A percentile compares a stretch with the other conserved stretches of the same genome.
phyloP scores from a whole-genome alignment of 1,140 invertebrate species.

The Drosophila littoralis region DNA sequence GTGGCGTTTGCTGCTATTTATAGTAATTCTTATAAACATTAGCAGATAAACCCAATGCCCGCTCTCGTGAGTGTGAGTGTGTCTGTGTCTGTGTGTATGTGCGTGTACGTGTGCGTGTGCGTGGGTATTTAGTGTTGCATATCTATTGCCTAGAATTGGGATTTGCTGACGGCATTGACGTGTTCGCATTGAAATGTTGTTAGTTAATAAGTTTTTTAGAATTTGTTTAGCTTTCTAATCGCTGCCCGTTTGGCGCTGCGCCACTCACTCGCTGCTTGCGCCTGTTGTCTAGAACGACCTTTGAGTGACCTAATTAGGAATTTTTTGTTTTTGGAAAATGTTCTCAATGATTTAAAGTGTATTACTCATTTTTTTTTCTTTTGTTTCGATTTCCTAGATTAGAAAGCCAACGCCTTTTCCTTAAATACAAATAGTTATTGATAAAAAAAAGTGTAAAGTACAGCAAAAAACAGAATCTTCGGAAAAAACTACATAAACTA shows the following conservation, averaged over 20 bases:
- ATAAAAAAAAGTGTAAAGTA: no score
- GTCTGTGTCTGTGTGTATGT: not conserved
- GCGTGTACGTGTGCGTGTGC: slow-evolving; percentile 16
- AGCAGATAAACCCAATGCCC: slow-evolving; percentile 67
- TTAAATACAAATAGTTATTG: no score
- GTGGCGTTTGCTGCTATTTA: slow-evolving; percentile 67
- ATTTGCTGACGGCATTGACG: slow-evolving; percentile 55
- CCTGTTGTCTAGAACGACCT: slow-evolving; percentile 46
- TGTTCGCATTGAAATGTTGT: slow-evolving; percentile 40
- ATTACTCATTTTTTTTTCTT: slow-evolving; percentile 1
- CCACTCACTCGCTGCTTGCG: slow-evolving; percentile 15
- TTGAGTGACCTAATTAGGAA: slow-evolving; percentile 51
- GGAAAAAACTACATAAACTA: no score
- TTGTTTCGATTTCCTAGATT: not conserved
- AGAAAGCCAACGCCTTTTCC: no score
- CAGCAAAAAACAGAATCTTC: no score
- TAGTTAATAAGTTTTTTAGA: slow-evolving; percentile 55
- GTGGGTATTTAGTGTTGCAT: slow-evolving; percentile 38
- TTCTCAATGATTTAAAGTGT: slow-evolving; percentile 6
- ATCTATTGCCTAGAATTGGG: slow-evolving; percentile 42
- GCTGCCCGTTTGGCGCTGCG: slow-evolving; percentile 24
- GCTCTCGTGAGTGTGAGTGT: slow-evolving; percentile 17
- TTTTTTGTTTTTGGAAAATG: slow-evolving; percentile 34
- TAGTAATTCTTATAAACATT: slow-evolving; percentile 79
- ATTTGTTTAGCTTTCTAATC: slow-evolving; percentile 54